Conservation (phyloP, 2,113 vertebrate species). For the Megaleporinus macrocephalus region DNA sequence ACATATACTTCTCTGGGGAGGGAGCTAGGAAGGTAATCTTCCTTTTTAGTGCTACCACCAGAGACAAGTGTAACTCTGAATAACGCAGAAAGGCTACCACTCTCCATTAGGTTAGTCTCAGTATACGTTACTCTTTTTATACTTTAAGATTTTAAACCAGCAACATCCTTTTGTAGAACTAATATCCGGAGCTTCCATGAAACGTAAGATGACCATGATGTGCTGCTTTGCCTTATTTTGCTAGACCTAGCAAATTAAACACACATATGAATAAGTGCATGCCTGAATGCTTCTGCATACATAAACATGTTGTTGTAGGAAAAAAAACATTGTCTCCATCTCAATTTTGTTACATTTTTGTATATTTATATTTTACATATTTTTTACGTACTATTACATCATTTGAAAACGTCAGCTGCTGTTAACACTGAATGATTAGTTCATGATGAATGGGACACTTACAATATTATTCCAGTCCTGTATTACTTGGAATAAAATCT, state of each 20-base stretch:
- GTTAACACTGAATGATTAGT: too few relatives aligned
- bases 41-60: constrained; percentile 10
- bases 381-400: too few relatives aligned
- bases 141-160: background rate
- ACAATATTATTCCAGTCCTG: too few relatives aligned
- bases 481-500: too few relatives aligned
- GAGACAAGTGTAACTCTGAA: background rate
- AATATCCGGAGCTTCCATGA: background rate
- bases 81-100: background rate
- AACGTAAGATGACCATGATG: background rate
- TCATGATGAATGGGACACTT: too few relatives aligned
- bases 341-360: too few relatives aligned
- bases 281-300: background rate
- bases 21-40: constrained; percentile 19
- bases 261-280: background rate
- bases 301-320: too few relatives aligned
- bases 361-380: too few relatives aligned
- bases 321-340: too few relatives aligned
- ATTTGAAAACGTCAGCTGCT: too few relatives aligned
- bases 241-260: background rate
- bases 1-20: constrained; percentile 23
- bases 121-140: background rate
- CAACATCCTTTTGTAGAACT: background rate
- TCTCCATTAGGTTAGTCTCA: constrained; percentile 1
- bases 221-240: background rate